phyloP scores from a whole-genome alignment of 2,113 vertebrate species.

The Rhinogobius similis region DNA sequence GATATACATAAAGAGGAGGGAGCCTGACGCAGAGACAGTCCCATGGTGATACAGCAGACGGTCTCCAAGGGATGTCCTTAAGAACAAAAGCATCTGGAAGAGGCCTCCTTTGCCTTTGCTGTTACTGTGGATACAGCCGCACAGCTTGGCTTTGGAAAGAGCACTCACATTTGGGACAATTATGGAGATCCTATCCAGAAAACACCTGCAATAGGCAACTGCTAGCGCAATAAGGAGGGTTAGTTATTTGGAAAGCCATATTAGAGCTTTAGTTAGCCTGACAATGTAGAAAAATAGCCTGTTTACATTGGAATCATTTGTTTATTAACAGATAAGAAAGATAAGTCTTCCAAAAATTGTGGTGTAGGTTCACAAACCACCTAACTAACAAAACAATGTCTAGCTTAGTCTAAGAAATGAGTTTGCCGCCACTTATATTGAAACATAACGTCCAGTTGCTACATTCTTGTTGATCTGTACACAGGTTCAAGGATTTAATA shows the following conservation, averaged over 20 bases:
- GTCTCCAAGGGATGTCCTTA: slow-evolving; percentile 65
- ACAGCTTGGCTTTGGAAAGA: slow-evolving; percentile 46
- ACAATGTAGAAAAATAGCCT: neutral
- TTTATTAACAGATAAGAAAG: neutral
- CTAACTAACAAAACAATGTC: neutral
- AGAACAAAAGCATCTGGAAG: slow-evolving; percentile 73
- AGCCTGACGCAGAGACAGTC: slow-evolving; percentile 28
- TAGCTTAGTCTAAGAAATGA: too few relatives aligned
- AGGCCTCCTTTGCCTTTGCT: slow-evolving; percentile 55
- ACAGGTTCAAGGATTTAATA: too few relatives aligned
- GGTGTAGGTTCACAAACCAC: neutral
- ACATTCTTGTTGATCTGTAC: too few relatives aligned
- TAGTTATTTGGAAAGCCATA: neutral
- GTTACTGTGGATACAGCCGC: slow-evolving; percentile 73
- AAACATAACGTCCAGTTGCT: too few relatives aligned
- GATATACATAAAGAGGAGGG: slow-evolving; percentile 23
- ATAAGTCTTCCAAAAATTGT: neutral
- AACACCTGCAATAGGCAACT: neutral
- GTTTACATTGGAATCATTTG: too few relatives aligned
- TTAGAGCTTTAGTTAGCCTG: neutral
- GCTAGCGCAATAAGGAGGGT: neutral
- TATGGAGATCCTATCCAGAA: slow-evolving; percentile 1
- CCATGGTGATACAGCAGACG: slow-evolving; percentile 57
- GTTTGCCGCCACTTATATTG: too few relatives aligned
- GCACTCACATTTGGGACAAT: slow-evolving; percentile 14